Percentiles rank a stretch among this genome's conserved stretches.
phyloP scores from a whole-genome alignment of 2,888 invertebrate genomes.

The Cremastinae sp. region DNA sequence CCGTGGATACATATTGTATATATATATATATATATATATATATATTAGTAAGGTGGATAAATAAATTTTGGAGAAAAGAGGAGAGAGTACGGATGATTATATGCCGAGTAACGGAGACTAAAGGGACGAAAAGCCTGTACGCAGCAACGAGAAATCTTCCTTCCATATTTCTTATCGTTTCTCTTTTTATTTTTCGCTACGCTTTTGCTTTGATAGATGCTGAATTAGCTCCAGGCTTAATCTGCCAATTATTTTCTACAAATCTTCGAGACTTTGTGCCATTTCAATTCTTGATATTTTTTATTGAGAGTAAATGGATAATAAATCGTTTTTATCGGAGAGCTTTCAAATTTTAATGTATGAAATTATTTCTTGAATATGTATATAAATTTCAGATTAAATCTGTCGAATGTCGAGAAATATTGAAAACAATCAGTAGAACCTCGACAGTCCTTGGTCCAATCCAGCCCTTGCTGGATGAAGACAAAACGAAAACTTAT shows the following conservation, averaged over 20 bases:
- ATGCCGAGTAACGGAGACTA: conserved; percentile 60
- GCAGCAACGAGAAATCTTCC: conserved; percentile 35
- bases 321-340: no score
- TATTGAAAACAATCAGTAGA: no score
- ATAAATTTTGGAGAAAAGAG: conserved; percentile 24
- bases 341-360: no score
- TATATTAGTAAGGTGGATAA: conserved; percentile 1
- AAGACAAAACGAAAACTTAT: no score
- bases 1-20: conserved; percentile 6
- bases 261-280: conserved; percentile 6
- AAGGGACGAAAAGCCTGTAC: conserved; percentile 47
- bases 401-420: no score
- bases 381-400: no score
- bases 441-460: no score
- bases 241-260: conserved; percentile 23
- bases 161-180: conserved; percentile 12
- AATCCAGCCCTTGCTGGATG: no score
- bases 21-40: conserved; percentile 1
- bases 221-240: conserved; percentile 43
- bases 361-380: no score
- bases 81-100: conserved; percentile 64
- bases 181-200: conserved; percentile 22
- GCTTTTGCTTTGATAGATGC: conserved; percentile 43
- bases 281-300: neutral
- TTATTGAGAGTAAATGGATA: neutral